These are phyloP conservation scores for Poeciliopsis occidentalis DNA, from an alignment of 2,113 vertebrate species.

Conservation along the genomic window DNA sequence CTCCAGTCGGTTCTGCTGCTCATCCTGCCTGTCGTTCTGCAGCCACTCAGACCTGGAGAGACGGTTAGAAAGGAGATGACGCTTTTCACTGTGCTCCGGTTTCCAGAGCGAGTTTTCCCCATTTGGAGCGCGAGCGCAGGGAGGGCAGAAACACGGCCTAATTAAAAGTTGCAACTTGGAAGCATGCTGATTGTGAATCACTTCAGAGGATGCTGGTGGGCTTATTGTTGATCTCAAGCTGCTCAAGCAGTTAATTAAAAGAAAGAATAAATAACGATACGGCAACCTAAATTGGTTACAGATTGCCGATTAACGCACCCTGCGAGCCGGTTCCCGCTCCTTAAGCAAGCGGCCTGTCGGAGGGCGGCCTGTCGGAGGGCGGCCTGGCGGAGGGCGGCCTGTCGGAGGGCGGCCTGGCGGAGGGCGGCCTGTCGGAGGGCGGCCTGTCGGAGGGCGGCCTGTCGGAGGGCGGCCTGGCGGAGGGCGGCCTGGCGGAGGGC, in stretches of 20 bases:
- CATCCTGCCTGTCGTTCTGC: slow-evolving; percentile 18
- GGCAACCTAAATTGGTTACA: slow-evolving; percentile 77
- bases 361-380: slow-evolving; percentile 51
- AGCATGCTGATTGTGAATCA: slow-evolving; percentile 76
- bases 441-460: slow-evolving; percentile 57
- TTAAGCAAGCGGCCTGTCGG: slow-evolving; percentile 48
- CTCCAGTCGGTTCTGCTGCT: slow-evolving; percentile 16
- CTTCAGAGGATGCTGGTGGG: slow-evolving; percentile 69
- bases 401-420: slow-evolving; percentile 30
- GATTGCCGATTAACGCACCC: slow-evolving; percentile 77
- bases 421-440: slow-evolving; percentile 51
- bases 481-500: slow-evolving; percentile 54
- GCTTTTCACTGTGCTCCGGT: slow-evolving; percentile 28
- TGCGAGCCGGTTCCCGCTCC: slow-evolving; percentile 22
- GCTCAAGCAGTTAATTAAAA: slow-evolving; percentile 81
- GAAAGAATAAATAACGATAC: slow-evolving; percentile 62
- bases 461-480: slow-evolving; percentile 25
- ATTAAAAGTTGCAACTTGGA: slow-evolving; percentile 80
- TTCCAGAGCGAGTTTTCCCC: slow-evolving; percentile 41
- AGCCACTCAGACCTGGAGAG: slow-evolving; percentile 39
- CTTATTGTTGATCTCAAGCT: slow-evolving; percentile 79
- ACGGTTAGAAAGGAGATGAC: slow-evolving; percentile 22
- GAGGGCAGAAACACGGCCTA: slow-evolving; percentile 52
- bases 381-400: slow-evolving; percentile 10
- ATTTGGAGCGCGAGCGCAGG: slow-evolving; percentile 22